Conservation (phyloP, 92 coral and sea anemone genomes). For the Micromussa lordhowensis region DNA sequence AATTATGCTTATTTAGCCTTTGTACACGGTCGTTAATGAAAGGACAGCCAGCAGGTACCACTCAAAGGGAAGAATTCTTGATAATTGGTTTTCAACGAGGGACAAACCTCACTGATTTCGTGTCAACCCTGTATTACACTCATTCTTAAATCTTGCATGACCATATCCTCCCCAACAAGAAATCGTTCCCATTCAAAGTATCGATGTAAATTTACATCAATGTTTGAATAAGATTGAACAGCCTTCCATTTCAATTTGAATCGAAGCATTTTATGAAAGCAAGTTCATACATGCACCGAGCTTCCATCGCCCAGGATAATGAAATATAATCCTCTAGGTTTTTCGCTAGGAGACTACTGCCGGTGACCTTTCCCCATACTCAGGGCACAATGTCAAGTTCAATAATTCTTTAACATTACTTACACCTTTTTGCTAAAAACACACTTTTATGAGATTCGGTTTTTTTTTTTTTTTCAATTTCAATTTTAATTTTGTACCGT, state of each 20-base stretch:
- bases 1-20: constrained; percentile 62
- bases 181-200: constrained; percentile 12
- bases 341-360: neutral
- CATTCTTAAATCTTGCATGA: constrained; percentile 23
- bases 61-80: constrained; percentile 31
- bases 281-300: constrained; percentile 11
- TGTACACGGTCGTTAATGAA: constrained; percentile 47
- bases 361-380: neutral
- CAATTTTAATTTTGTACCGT: constrained; percentile 15
- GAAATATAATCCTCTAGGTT: too few relatives aligned
- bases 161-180: constrained; percentile 13
- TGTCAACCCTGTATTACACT: constrained; percentile 16
- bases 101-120: constrained; percentile 24
- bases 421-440: neutral
- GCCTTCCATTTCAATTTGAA: constrained; percentile 28
- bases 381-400: neutral
- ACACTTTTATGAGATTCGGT: neutral
- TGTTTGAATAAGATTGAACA: constrained; percentile 20
- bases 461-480: constrained; percentile 23
- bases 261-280: constrained; percentile 18
- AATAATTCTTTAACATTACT: neutral
- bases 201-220: constrained; percentile 16
- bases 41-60: constrained; percentile 35
- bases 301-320: constrained; percentile 7
- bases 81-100: constrained; percentile 56